Conservation (phyloP, 2,113 vertebrate species). For the Nothocercus nigrocapillus region DNA sequence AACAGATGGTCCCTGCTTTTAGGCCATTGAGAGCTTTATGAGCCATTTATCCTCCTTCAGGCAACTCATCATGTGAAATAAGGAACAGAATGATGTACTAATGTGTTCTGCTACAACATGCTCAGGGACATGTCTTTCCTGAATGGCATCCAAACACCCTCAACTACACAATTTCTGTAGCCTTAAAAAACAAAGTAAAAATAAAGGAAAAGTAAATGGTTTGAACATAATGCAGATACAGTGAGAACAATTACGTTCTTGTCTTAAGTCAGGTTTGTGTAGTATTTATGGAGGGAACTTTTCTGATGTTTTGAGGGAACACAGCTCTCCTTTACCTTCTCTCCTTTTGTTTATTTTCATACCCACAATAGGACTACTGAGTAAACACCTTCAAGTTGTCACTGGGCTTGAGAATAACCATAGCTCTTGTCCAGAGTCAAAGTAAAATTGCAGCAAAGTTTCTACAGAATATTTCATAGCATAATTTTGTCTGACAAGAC, state of each 20-base stretch:
- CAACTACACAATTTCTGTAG: not conserved
- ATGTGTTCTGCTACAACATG: slow-evolving; percentile 24
- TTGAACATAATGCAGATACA: not conserved
- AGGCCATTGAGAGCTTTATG: slow-evolving; percentile 55
- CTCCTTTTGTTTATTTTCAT: not conserved
- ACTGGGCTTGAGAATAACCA: not conserved
- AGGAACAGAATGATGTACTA: slow-evolving; percentile 44
- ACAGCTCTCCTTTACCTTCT: not conserved
- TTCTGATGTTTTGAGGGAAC: fast-evolving
- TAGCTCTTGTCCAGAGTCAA: not conserved
- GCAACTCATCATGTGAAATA: slow-evolving; percentile 29
- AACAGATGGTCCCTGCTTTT: slow-evolving; percentile 49
- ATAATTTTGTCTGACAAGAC: not conserved
- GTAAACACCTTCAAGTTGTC: not conserved
- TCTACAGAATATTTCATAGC: not conserved
- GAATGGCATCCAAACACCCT: not conserved
- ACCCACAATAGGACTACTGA: not conserved
- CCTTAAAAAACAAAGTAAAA: not conserved
- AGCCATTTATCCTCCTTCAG: slow-evolving; percentile 51
- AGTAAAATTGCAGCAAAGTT: not conserved
- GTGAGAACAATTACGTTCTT: not conserved
- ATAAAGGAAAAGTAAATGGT: not conserved
- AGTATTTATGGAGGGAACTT: not conserved
- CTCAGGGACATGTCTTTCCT: slow-evolving; percentile 7
- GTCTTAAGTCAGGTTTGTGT: fast-evolving